phyloP scores from a whole-genome alignment of 2,113 vertebrate genomes.

The Myiopsitta monachus region DNA sequence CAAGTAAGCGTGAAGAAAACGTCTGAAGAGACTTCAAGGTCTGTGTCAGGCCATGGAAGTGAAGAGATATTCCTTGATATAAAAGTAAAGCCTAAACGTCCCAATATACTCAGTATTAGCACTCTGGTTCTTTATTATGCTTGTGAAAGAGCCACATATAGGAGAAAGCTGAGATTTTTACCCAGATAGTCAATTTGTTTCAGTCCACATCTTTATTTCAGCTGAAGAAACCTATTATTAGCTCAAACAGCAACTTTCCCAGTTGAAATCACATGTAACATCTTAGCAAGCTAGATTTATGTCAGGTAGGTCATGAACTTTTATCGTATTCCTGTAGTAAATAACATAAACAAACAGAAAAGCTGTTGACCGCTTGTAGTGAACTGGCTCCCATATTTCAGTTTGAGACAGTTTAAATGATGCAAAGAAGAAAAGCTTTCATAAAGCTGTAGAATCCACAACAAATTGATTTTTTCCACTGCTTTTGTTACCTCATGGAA shows the following conservation, averaged over 20 bases:
- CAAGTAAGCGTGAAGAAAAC: conserved; percentile 49
- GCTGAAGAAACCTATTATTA: conserved; percentile 52
- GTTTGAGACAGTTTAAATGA: conserved; percentile 37
- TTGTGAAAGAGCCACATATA: not conserved
- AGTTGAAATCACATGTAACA: conserved; percentile 49
- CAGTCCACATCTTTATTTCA: conserved; percentile 29
- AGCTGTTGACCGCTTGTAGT: conserved; percentile 50
- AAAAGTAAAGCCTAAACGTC: not conserved
- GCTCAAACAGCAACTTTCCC: not conserved
- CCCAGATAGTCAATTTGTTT: conserved; percentile 23
- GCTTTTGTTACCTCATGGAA: conserved; percentile 27
- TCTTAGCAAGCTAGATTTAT: conserved; percentile 61
- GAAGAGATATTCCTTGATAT: not conserved
- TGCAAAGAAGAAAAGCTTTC: conserved; percentile 36
- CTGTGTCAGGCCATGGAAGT: not conserved
- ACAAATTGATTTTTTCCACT: conserved; percentile 61
- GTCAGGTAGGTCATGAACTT: conserved; percentile 55
- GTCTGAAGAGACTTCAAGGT: conserved; percentile 21
- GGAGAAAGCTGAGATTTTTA: not conserved
- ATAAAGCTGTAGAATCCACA: conserved; percentile 30
- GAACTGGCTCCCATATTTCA: conserved; percentile 41
- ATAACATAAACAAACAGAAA: conserved; percentile 56
- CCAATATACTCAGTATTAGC: not conserved
- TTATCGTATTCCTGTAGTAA: conserved; percentile 50
- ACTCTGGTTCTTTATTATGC: not conserved